Conservation (phyloP, 2,888 invertebrate genomes). For the Heteromurus nitidus region DNA sequence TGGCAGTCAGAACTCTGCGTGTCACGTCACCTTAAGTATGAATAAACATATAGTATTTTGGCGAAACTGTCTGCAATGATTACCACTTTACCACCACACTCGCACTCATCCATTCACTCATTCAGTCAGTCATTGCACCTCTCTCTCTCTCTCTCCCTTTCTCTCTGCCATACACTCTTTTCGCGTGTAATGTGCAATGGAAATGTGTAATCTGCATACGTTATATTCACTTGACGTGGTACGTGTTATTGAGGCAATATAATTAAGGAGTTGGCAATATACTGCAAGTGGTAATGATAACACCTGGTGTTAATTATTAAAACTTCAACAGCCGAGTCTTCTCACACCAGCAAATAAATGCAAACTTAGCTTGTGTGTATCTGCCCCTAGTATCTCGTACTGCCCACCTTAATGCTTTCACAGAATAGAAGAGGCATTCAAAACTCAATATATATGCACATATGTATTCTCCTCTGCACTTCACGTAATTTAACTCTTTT, state of each 20-base stretch:
- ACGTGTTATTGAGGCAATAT: conserved; percentile 9
- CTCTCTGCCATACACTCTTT: too few relatives aligned
- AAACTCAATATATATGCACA: too few relatives aligned
- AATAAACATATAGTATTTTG: conserved; percentile 44
- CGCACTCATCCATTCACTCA: too few relatives aligned
- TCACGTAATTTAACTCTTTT: too few relatives aligned
- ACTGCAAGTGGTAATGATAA: conserved; percentile 44
- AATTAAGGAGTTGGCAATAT: conserved; percentile 44
- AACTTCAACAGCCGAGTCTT: conserved; percentile 6
- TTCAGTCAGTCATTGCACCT: too few relatives aligned
- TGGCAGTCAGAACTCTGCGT: conserved; percentile 13
- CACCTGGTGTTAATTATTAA: conserved; percentile 53
- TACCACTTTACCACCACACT: too few relatives aligned
- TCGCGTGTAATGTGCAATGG: conserved; percentile 31
- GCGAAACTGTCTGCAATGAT: conserved; percentile 21
- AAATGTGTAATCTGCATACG: conserved; percentile 29
- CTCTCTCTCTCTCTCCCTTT: too few relatives aligned
- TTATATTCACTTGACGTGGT: background rate
- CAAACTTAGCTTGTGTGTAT: too few relatives aligned
- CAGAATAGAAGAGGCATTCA: too few relatives aligned
- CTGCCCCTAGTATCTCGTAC: too few relatives aligned
- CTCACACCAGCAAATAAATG: too few relatives aligned
- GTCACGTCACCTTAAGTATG: conserved; percentile 43
- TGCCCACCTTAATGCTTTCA: background rate
- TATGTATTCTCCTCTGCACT: too few relatives aligned